Evolutionary conservation across 2,888 invertebrate species (phyloP).

Genomic region (Habrosyne pyritoides): DNA sequence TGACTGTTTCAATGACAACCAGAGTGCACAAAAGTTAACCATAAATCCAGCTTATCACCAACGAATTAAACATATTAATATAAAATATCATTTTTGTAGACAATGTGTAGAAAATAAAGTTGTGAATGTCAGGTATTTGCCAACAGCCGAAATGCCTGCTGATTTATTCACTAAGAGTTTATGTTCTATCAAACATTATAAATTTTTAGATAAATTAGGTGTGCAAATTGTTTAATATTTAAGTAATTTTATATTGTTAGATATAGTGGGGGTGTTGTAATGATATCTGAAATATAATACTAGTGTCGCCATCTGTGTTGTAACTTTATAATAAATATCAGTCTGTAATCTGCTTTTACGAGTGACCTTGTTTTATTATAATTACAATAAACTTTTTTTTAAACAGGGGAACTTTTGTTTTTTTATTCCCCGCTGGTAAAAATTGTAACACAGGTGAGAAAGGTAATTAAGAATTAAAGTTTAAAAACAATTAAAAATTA

Average conservation of each 20-base stretch:
- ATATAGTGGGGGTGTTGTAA: slow-evolving; percentile 13
- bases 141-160: slow-evolving; percentile 19
- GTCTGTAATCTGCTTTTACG: no score
- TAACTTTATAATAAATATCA: no score
- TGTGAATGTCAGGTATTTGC: slow-evolving; percentile 16
- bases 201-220: slow-evolving; percentile 10
- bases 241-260: slow-evolving; percentile 11
- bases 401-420: no score
- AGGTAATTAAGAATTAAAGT: no score
- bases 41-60: slow-evolving; percentile 18
- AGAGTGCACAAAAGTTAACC: slow-evolving; percentile 17
- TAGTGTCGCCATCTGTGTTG: no score
- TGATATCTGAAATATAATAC: no score
- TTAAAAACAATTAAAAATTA: no score
- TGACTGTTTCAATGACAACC: slow-evolving; percentile 16
- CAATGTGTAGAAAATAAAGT: slow-evolving; percentile 16
- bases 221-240: slow-evolving; percentile 9
- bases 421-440: no score
- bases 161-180: slow-evolving; percentile 16
- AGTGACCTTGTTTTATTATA: no score
- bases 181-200: slow-evolving; percentile 1
- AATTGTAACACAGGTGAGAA: no score
- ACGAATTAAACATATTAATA: slow-evolving; percentile 15
- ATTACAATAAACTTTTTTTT: no score
- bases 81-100: slow-evolving; percentile 13